A percentile compares a stretch with the other conserved stretches of the same genome.
Conservation (phyloP, 2,888 invertebrate species). For the Amiota mariae region DNA sequence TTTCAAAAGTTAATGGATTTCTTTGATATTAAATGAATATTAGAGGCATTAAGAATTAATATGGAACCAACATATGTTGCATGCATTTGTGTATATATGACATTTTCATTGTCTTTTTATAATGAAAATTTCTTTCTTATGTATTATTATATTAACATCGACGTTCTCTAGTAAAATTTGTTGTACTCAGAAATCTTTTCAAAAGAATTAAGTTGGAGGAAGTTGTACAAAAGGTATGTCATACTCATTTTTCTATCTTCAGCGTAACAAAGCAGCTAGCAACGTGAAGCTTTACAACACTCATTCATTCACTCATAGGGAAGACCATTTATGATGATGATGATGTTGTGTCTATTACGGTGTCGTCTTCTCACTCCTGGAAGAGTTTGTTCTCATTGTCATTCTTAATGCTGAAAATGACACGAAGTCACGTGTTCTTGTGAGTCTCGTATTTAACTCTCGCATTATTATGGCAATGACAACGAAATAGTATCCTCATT, state of each 20-base stretch:
- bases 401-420: constrained; percentile 61
- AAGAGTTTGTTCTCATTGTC: neutral
- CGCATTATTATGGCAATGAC: constrained; percentile 16
- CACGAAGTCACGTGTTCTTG: constrained; percentile 66
- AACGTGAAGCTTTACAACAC: constrained; percentile 3
- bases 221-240: too few species aligned
- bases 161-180: too few species aligned
- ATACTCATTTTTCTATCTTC: neutral
- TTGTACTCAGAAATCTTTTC: too few species aligned
- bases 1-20: too few species aligned
- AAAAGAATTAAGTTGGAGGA: too few species aligned
- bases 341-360: too few species aligned
- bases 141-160: too few species aligned
- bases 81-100: neutral
- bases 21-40: too few species aligned
- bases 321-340: too few species aligned
- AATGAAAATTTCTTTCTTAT: too few species aligned
- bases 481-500: neutral
- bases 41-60: too few species aligned
- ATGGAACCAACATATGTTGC: neutral
- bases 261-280: neutral
- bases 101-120: neutral
- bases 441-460: constrained; percentile 5
- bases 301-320: neutral
- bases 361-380: too few species aligned